These are phyloP conservation scores for Zoanthus sociatus DNA, from an alignment of 92 coral and sea anemone species.

Conservation along the genomic window DNA sequence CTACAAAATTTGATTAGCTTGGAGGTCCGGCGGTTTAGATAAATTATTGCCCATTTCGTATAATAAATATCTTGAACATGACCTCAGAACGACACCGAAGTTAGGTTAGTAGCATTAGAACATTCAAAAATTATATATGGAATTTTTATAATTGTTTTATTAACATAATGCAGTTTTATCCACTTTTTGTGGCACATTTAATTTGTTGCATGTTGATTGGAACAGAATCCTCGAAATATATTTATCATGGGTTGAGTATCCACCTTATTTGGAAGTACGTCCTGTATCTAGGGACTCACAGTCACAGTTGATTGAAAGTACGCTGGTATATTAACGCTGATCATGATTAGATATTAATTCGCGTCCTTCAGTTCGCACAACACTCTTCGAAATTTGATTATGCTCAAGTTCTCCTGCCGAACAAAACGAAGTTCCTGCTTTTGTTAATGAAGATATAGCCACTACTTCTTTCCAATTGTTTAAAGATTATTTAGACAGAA, in stretches of 20 bases:
- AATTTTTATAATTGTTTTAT: too few relatives aligned
- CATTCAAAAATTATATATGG: too few relatives aligned
- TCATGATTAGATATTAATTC: slow-evolving; percentile 2
- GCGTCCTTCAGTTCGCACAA: slow-evolving; percentile 11
- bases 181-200: too few relatives aligned
- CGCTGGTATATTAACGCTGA: not conserved
- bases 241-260: slow-evolving; percentile 23
- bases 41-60: too few relatives aligned
- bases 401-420: not conserved
- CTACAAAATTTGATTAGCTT: too few relatives aligned
- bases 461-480: not conserved
- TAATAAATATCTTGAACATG: too few relatives aligned
- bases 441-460: slow-evolving; percentile 16
- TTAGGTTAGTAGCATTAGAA: too few relatives aligned
- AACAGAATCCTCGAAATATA: too few relatives aligned
- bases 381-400: not conserved
- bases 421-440: not conserved
- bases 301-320: not conserved
- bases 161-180: too few relatives aligned
- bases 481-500: slow-evolving; percentile 47
- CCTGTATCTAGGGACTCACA: not conserved
- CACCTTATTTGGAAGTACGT: slow-evolving; percentile 5
- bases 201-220: too few relatives aligned
- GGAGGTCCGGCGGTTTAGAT: too few relatives aligned
- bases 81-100: too few relatives aligned